phyloP scores from a whole-genome alignment of 1,140 invertebrate species.

The Papilio glaucus region DNA sequence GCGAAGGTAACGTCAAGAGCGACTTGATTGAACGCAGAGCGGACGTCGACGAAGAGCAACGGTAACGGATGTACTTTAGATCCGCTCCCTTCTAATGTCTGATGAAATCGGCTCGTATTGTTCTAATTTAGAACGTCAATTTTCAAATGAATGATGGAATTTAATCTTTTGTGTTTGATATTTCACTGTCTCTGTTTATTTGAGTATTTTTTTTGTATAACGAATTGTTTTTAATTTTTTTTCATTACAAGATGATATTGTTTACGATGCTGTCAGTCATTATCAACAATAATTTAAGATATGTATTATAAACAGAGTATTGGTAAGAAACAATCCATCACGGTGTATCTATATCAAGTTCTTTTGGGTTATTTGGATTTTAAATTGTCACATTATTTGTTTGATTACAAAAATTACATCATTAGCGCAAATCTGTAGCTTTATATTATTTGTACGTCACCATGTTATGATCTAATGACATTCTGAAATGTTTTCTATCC shows the following conservation, averaged over 20 bases:
- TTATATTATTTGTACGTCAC: too few species aligned
- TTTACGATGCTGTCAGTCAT: too few species aligned
- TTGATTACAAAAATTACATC: too few species aligned
- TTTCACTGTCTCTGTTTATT: background rate
- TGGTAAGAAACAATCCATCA: too few species aligned
- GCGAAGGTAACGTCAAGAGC: background rate
- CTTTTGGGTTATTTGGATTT: too few species aligned
- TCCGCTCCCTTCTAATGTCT: constrained; percentile 25
- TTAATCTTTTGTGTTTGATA: background rate
- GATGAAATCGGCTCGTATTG: constrained; percentile 2
- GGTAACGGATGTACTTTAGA: constrained; percentile 28
- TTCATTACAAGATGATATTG: background rate
- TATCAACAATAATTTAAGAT: too few species aligned
- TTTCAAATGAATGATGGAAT: constrained; percentile 2
- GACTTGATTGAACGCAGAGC: background rate
- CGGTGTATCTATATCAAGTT: too few species aligned
- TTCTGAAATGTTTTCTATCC: too few species aligned
- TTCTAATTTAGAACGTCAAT: constrained; percentile 17
- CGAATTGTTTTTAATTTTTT: background rate
- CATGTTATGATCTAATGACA: too few species aligned
- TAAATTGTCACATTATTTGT: too few species aligned
- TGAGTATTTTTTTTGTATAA: background rate
- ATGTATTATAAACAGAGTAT: too few species aligned
- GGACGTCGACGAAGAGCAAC: constrained; percentile 28
- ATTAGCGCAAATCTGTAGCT: too few species aligned